Conservation (phyloP, 2,888 invertebrate genomes). For the Abscondita cerata region DNA sequence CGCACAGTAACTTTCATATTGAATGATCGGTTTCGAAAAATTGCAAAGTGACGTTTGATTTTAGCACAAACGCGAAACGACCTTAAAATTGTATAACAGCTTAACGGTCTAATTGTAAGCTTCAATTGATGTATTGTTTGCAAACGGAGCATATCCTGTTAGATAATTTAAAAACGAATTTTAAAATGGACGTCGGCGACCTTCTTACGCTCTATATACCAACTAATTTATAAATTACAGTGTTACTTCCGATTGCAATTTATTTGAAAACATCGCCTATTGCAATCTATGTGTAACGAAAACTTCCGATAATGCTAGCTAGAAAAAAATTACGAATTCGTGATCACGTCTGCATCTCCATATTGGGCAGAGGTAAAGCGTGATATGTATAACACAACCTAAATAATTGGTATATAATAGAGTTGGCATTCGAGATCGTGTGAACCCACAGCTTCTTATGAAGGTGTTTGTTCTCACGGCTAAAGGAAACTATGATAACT, state of each 20-base stretch:
- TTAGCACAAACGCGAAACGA: conserved; percentile 5
- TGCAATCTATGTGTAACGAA: conserved; percentile 16
- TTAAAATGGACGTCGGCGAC: conserved; percentile 35
- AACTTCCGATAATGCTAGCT: conserved; percentile 37
- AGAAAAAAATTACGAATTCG: conserved; percentile 53
- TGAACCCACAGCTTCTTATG: conserved; percentile 48
- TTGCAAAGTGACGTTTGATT: too few species aligned
- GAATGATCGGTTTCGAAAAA: too few species aligned
- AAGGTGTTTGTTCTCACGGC: conserved; percentile 43
- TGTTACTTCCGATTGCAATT: conserved; percentile 24
- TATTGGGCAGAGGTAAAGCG: conserved; percentile 54
- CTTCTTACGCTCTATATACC: conserved; percentile 39
- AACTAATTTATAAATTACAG: conserved; percentile 34
- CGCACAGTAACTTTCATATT: too few species aligned
- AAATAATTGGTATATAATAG: conserved; percentile 58
- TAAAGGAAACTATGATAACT: conserved; percentile 41
- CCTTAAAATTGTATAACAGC: conserved; percentile 37
- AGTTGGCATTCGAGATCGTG: conserved; percentile 56
- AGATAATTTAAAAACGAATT: conserved; percentile 40
- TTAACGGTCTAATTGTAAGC: conserved; percentile 43
- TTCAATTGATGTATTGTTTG: conserved; percentile 42
- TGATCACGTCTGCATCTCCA: conserved; percentile 54
- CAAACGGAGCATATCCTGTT: conserved; percentile 43
- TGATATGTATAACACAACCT: conserved; percentile 59
- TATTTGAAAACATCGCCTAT: conserved; percentile 11